Base-by-base conservation (phyloP, 2,797 vertebrate species). In the Xiphorhynchus erythropygius region DNA sequence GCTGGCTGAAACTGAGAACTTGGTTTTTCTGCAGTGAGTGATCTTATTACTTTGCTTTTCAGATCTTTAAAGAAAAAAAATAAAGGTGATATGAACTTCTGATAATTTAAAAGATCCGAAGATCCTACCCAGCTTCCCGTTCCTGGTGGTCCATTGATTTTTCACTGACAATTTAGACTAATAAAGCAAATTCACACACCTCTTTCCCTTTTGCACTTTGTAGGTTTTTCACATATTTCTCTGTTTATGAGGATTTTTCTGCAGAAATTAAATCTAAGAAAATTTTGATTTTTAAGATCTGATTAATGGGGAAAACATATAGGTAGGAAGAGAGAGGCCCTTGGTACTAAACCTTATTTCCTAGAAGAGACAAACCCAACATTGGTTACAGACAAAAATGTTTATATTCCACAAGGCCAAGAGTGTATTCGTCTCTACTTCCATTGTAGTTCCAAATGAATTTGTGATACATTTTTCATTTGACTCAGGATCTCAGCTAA, bases 11-110 rank as follows among this genome's bases (percentile, higher is more conserved):
- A 13, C 27, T 41, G 17, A 52, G 69, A 22, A 93, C 90, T 93
- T 89, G 42, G 13, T 91, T 85, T 89, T 95, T 32, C 69, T 84
- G 73, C 73, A 68, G 21, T 80, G n/a, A 86, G 13, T 71, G 46
- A 84, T 89, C 63, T 93, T 95, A 77, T 67, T 87, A 86, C 93
- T 89, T 82, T 91, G 35, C 23, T 37, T 90, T 93, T 91, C 57
- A 93, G 41, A 46, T 77, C n/a, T 59, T 83, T 84, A 71, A 75
- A 69, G 50, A 84, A 71, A 81, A 87, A 50, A 21, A 57, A 49
- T 78, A 84, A 70, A 91, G 30, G 39, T 73, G 53, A 80, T 85
- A 83, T 24, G 63, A 94, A 86, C 30, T 75, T 96, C 70, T 89
- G 25, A 79, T 93, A 70, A 69, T 91, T 96, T 90, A 53, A 52